Conservation (phyloP, 2,113 vertebrate genomes). For the Chaetodon auriga region DNA sequence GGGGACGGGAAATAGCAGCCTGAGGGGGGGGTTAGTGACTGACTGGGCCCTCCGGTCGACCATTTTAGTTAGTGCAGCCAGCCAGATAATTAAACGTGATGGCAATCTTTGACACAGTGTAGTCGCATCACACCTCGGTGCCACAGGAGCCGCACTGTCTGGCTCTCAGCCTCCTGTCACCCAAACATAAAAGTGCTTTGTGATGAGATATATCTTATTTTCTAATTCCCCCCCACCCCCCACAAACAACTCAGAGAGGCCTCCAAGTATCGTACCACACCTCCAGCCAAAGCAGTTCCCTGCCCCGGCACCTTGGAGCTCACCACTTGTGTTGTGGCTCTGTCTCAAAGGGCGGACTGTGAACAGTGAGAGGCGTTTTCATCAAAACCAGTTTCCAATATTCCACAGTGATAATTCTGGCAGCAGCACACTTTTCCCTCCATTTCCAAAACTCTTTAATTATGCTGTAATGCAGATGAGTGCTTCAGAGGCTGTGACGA, state of each 20-base stretch:
- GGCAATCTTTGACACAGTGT: constrained; percentile 74
- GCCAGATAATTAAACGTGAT: constrained; percentile 81
- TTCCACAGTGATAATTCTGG: constrained; percentile 6
- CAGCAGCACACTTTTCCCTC: neutral
- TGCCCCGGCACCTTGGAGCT: constrained; percentile 9
- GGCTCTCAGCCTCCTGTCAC: constrained; percentile 36
- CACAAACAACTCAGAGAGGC: neutral
- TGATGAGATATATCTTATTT: constrained; percentile 31
- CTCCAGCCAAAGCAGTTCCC: constrained; percentile 24
- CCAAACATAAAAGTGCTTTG: constrained; percentile 5
- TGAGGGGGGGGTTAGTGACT: constrained; percentile 38
- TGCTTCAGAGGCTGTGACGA: constrained; percentile 13
- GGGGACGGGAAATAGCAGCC: constrained; percentile 55
- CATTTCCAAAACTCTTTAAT: constrained; percentile 45
- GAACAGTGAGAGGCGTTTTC: constrained; percentile 32
- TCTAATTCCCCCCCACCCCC: neutral
- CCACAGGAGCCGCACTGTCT: constrained; percentile 59
- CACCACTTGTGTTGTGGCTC: neutral
- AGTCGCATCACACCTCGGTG: constrained; percentile 74
- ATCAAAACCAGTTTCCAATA: constrained; percentile 28
- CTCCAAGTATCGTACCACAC: constrained; percentile 19
- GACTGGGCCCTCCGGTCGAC: constrained; percentile 57
- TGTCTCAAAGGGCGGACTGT: constrained; percentile 17
- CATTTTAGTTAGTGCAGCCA: constrained; percentile 77
- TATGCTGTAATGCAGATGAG: constrained; percentile 43